Conservation (phyloP, 2,113 vertebrate genomes). For the Actinemys pallida region DNA sequence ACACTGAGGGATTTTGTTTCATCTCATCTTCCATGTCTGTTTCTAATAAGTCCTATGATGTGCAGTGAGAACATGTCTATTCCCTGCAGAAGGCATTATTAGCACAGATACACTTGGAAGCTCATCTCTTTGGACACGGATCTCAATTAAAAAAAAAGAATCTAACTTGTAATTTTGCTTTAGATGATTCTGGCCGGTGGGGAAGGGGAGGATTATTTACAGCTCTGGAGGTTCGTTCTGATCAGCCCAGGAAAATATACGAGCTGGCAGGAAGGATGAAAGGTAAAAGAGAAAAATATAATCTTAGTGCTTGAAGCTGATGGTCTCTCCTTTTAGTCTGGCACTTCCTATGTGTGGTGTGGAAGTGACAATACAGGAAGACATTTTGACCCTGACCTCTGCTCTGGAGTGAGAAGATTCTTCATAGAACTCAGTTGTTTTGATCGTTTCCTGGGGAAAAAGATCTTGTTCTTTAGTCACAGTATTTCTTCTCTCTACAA, state of each 20-base stretch:
- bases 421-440: background rate
- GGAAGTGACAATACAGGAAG: accelerated
- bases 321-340: background rate
- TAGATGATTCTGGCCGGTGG: conserved; percentile 93
- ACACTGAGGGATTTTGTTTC: background rate
- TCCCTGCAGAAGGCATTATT: background rate
- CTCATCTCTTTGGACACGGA: background rate
- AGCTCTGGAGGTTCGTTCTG: conserved; percentile 88
- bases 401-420: background rate
- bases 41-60: background rate
- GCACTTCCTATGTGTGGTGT: background rate
- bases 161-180: conserved; percentile 21
- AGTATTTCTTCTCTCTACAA: background rate
- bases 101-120: background rate
- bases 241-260: conserved; percentile 87
- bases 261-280: conserved; percentile 93
- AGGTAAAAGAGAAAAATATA: conserved; percentile 77
- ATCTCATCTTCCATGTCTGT: background rate
- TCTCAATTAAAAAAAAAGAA: background rate
- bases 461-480: background rate
- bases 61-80: background rate
- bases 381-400: background rate
- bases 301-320: background rate
- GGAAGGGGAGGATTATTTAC: conserved; percentile 93
- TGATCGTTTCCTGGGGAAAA: background rate